phyloP scores from a whole-genome alignment of 2,888 invertebrate species.

The Graphium colonna region DNA sequence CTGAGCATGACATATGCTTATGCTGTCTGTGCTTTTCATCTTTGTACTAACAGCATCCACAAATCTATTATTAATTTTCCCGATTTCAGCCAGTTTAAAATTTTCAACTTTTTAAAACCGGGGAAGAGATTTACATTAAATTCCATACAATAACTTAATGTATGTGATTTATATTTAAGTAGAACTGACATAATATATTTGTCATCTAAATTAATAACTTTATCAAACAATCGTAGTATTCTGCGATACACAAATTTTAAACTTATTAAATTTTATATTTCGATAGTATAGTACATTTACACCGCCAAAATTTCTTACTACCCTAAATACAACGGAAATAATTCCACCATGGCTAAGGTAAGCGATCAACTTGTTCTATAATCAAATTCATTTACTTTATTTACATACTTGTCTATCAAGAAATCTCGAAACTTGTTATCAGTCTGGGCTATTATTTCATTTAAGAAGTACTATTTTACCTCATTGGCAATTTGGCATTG shows the following conservation, averaged over 20 bases:
- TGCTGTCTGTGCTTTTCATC: too few species aligned
- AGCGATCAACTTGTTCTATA: constrained; percentile 29
- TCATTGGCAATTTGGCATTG: neutral
- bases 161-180: too few species aligned
- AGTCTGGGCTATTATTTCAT: constrained; percentile 5
- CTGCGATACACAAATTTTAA: neutral
- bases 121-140: too few species aligned
- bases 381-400: constrained; percentile 13
- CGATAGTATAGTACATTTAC: constrained; percentile 33
- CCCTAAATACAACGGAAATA: constrained; percentile 83
- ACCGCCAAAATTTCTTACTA: constrained; percentile 83
- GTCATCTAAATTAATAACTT: too few species aligned
- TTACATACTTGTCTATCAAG: constrained; percentile 49
- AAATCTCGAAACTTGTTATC: constrained; percentile 24
- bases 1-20: too few species aligned
- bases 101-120: too few species aligned
- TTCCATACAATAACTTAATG: too few species aligned
- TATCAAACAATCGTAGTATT: neutral
- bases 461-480: neutral
- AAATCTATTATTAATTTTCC: too few species aligned
- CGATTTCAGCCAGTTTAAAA: too few species aligned
- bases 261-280: neutral
- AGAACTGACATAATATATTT: too few species aligned
- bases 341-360: constrained; percentile 86
- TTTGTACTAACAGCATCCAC: too few species aligned